Conservation (phyloP, 2,113 vertebrate genomes). For the Gobius niger region DNA sequence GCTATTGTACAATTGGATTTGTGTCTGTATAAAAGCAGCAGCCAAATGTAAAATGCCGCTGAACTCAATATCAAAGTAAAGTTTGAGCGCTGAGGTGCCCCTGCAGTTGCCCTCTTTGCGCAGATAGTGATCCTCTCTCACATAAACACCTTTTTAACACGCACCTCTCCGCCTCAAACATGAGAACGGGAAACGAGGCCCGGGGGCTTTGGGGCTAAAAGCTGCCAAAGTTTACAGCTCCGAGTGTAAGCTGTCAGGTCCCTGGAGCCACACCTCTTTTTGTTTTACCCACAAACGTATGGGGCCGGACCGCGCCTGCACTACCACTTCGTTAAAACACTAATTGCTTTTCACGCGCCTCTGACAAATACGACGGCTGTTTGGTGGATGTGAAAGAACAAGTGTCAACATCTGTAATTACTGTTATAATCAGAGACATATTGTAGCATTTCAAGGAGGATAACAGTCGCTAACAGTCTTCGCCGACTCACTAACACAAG, state of each 20-base stretch:
- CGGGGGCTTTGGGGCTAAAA: slow-evolving; percentile 55
- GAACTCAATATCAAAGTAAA: background rate
- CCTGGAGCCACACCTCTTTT: slow-evolving; percentile 20
- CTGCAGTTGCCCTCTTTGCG: background rate
- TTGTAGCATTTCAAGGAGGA: slow-evolving; percentile 29
- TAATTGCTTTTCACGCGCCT: slow-evolving; percentile 57
- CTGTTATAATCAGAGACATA: slow-evolving; percentile 25
- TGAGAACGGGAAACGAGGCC: slow-evolving; percentile 57
- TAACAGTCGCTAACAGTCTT: slow-evolving; percentile 24
- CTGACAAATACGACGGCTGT: slow-evolving; percentile 23
- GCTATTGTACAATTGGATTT: background rate
- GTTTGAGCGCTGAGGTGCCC: background rate
- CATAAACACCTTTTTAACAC: slow-evolving; percentile 37
- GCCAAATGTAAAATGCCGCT: background rate
- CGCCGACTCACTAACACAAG: slow-evolving; percentile 15
- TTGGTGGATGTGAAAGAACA: slow-evolving; percentile 31
- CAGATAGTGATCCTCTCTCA: slow-evolving; percentile 3
- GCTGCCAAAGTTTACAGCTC: slow-evolving; percentile 55
- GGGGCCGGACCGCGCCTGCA: slow-evolving; percentile 9
- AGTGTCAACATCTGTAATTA: slow-evolving; percentile 44
- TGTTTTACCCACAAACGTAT: slow-evolving; percentile 18
- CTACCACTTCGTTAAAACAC: slow-evolving; percentile 38
- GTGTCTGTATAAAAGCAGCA: background rate
- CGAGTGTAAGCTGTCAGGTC: slow-evolving; percentile 45
- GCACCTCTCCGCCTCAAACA: slow-evolving; percentile 41